phyloP scores from a whole-genome alignment of 1,140 invertebrate species.

The Tetramorium alpestre region DNA sequence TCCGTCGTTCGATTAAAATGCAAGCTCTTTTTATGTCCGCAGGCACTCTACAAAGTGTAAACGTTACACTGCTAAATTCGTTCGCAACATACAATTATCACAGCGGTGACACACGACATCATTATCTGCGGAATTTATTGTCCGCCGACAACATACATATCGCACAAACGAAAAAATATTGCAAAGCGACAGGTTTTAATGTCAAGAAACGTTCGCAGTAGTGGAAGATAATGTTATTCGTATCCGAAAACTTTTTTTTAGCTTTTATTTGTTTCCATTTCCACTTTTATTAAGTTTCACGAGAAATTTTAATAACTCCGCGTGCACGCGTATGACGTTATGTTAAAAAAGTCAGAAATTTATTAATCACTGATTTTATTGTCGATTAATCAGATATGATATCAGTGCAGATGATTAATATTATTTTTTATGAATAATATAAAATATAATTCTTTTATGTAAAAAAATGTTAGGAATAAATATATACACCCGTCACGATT shows the following conservation, averaged over 20 bases:
- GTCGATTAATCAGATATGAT: not conserved
- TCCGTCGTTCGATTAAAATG: constrained; percentile 40
- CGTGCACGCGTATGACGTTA: not conserved
- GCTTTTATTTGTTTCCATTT: not conserved
- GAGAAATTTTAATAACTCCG: not conserved
- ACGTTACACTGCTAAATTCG: constrained; percentile 33
- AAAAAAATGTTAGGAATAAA: not conserved
- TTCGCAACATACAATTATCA: constrained; percentile 35
- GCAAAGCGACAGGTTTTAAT: constrained; percentile 1
- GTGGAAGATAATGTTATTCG: not conserved
- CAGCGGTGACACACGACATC: constrained; percentile 31
- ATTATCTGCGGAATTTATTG: constrained; percentile 46
- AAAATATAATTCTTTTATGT: not conserved
- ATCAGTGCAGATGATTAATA: not conserved
- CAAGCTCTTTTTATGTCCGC: constrained; percentile 44
- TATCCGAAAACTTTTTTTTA: not conserved
- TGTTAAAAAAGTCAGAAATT: not conserved
- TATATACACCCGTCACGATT: constrained; percentile 18
- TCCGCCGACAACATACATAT: constrained; percentile 16
- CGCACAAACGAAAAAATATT: constrained; percentile 9
- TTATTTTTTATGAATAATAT: not conserved
- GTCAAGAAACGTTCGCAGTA: not conserved
- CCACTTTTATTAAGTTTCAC: not conserved
- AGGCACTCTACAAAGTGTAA: constrained; percentile 25
- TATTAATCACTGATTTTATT: not conserved